Percentiles rank a stretch among this genome's conserved stretches.
Evolutionary conservation across 2,797 vertebrate species (phyloP).

Genomic region (Manis crassicaudata): DNA sequence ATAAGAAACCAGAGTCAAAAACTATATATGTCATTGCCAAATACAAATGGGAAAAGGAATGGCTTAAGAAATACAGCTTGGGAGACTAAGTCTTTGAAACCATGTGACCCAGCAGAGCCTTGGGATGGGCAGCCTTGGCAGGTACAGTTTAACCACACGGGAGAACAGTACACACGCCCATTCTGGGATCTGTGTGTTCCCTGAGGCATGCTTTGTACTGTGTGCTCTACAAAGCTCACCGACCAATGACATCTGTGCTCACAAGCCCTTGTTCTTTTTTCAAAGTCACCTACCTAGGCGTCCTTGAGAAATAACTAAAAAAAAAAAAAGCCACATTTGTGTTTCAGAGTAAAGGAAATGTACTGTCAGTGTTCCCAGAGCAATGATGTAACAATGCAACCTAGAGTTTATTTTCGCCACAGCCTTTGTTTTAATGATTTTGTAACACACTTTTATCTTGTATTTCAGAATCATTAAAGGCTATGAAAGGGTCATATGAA

Average conservation of each 20-base stretch:
- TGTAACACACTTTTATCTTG: conserved; percentile 43
- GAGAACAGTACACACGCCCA: background rate
- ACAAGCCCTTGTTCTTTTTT: conserved; percentile 9
- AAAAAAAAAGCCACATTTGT: conserved; percentile 38
- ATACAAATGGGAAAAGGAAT: background rate
- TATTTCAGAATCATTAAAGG: conserved; percentile 57
- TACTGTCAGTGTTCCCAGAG: conserved; percentile 49
- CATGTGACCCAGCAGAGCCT: background rate
- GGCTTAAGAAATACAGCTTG: conserved; percentile 49
- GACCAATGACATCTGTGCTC: background rate
- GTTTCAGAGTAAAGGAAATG: conserved; percentile 57
- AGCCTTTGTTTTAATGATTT: conserved; percentile 64
- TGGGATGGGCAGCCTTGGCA: background rate
- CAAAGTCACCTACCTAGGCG: conserved; percentile 54
- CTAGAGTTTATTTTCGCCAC: conserved; percentile 52
- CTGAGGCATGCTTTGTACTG: background rate
- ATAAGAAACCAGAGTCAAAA: background rate
- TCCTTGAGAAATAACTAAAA: background rate
- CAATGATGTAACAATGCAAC: conserved; percentile 33
- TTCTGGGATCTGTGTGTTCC: background rate
- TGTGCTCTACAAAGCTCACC: background rate
- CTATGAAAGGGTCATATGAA: conserved; percentile 34
- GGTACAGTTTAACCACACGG: background rate
- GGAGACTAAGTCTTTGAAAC: conserved; percentile 38
- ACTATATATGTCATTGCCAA: background rate